Conservation (phyloP, 2,888 invertebrate species). For the Flexamia atlantica region DNA sequence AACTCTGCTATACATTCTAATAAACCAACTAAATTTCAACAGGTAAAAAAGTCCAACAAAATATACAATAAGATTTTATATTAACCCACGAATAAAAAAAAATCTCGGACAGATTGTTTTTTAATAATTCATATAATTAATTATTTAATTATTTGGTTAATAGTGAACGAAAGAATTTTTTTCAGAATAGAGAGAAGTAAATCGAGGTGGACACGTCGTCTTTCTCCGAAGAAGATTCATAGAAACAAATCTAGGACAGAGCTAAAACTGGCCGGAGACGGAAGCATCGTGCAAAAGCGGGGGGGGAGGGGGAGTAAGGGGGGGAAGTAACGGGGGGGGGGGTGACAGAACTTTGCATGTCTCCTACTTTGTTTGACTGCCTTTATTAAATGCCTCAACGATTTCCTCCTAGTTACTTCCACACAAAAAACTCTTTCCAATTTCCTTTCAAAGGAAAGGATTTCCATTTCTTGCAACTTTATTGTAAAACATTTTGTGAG, state of each 20-base stretch:
- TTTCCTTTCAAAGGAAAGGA: not conserved
- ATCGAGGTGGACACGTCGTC: not conserved
- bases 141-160: no score
- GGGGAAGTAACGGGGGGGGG: not conserved
- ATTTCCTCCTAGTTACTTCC: conserved; percentile 7
- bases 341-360: conserved; percentile 4
- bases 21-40: no score
- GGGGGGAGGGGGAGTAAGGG: not conserved
- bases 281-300: not conserved
- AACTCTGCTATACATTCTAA: no score
- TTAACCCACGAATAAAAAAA: no score
- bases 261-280: conserved; percentile 19
- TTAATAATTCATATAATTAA: no score
- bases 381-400: conserved; percentile 9
- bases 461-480: no score
- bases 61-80: no score
- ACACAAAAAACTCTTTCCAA: not conserved
- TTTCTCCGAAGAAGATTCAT: conserved; percentile 9
- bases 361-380: not conserved
- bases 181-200: no score
- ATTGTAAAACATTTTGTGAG: no score
- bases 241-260: conserved; percentile 15
- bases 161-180: no score
- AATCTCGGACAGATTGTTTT: no score
- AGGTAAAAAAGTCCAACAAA: no score